Conservation (phyloP, 1,140 invertebrate genomes). For the Rhysida immarginata region DNA sequence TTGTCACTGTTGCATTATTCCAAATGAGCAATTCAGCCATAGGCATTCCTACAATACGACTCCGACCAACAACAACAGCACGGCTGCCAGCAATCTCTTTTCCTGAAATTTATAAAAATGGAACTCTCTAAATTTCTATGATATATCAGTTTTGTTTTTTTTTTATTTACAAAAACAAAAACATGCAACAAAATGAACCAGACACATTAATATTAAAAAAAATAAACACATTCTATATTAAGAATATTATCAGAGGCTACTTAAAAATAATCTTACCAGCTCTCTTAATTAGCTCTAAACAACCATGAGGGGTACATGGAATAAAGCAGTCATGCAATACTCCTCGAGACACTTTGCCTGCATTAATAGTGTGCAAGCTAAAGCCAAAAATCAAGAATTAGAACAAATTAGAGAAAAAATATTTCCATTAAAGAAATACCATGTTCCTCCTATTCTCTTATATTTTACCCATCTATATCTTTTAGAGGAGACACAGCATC, state of each 20-base stretch:
- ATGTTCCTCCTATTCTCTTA: no score
- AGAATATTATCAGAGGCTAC: neutral
- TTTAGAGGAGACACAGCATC: slow-evolving; percentile 70
- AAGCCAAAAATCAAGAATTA: slow-evolving; percentile 15
- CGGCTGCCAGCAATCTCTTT: slow-evolving; percentile 61
- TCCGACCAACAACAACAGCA: slow-evolving; percentile 88
- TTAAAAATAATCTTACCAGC: slow-evolving; percentile 30
- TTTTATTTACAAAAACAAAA: neutral
- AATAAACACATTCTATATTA: no score
- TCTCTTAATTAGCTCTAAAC: slow-evolving; percentile 77
- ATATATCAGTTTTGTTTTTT: neutral
- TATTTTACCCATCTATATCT: slow-evolving; percentile 80
- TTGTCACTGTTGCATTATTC: slow-evolving; percentile 90
- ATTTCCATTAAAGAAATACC: no score
- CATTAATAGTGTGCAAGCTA: slow-evolving; percentile 75
- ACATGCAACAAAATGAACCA: neutral
- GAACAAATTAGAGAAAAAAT: no score
- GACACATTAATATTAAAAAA: neutral
- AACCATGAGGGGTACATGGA: slow-evolving; percentile 85
- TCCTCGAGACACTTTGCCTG: slow-evolving; percentile 70
- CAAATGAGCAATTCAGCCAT: slow-evolving; percentile 87
- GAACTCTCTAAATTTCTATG: neutral
- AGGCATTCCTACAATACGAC: slow-evolving; percentile 95
- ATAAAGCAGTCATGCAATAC: slow-evolving; percentile 64
- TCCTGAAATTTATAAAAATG: slow-evolving; percentile 30